Percentiles rank a stretch among this genome's conserved stretches.
Conservation (phyloP, 2,888 invertebrate genomes). For the Gasteruption jaculator region DNA sequence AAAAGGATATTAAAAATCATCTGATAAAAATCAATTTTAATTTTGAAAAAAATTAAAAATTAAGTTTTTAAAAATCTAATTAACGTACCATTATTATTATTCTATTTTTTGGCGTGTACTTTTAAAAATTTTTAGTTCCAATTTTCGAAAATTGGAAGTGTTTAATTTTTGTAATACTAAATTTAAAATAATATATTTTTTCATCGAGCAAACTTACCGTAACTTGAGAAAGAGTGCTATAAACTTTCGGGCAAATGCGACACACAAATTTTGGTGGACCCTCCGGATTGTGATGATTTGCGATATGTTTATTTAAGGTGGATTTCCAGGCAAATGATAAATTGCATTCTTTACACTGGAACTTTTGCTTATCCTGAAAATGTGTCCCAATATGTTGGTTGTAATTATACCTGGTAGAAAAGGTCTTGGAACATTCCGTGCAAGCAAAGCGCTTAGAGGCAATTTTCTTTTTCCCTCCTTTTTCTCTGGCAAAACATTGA, state of each 20-base stretch:
- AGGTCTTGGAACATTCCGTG: slow-evolving; percentile 42
- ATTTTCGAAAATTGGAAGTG: too few relatives aligned
- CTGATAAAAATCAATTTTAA: slow-evolving; percentile 3
- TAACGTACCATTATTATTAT: too few relatives aligned
- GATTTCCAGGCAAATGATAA: slow-evolving; percentile 49
- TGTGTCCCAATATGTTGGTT: slow-evolving; percentile 48
- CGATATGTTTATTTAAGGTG: slow-evolving; percentile 46
- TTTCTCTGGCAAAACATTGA: too few relatives aligned
- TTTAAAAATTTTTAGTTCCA: too few relatives aligned
- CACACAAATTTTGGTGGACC: slow-evolving; percentile 42
- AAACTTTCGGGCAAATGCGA: slow-evolving; percentile 43
- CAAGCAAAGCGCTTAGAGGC: slow-evolving; percentile 37
- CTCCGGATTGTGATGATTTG: slow-evolving; percentile 38
- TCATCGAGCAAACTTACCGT: slow-evolving; percentile 34
- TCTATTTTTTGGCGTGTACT: too few relatives aligned
- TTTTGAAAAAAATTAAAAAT: slow-evolving; percentile 1
- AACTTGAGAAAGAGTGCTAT: slow-evolving; percentile 42
- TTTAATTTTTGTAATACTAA: too few relatives aligned
- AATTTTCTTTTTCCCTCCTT: slow-evolving; percentile 9
- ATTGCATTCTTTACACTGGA: slow-evolving; percentile 43
- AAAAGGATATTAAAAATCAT: too few relatives aligned
- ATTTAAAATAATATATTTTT: not conserved
- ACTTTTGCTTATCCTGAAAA: slow-evolving; percentile 43
- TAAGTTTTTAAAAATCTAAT: too few relatives aligned
- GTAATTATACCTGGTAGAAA: slow-evolving; percentile 44